Evolutionary conservation across 2,113 vertebrate species (phyloP).

Genomic region (Uropsilus gracilis): DNA sequence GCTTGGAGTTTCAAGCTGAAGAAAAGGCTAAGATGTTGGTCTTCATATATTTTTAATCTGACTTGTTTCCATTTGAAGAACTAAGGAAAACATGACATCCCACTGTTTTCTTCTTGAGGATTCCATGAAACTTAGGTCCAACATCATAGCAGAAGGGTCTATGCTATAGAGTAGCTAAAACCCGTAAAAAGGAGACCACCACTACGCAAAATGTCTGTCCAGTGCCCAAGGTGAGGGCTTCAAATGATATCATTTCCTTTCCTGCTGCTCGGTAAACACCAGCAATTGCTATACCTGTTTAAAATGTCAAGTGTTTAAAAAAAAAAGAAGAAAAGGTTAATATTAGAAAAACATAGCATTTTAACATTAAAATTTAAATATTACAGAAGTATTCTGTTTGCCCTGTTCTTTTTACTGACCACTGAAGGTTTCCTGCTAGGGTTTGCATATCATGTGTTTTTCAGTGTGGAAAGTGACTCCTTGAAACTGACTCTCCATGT

Average conservation of each 20-base stretch:
- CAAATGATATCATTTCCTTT: constrained; percentile 95
- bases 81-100: background rate
- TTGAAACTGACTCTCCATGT: background rate
- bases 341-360: background rate
- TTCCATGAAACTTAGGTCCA: background rate
- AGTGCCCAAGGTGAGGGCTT: constrained; percentile 94
- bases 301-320: background rate
- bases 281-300: constrained; percentile 94
- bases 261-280: constrained; percentile 97
- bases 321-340: accelerated
- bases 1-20: background rate
- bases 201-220: constrained; percentile 96
- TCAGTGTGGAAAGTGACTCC: background rate
- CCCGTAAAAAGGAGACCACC: constrained; percentile 94
- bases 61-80: background rate
- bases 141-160: background rate
- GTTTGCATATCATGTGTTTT: background rate
- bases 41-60: background rate
- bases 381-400: background rate
- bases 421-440: background rate
- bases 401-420: background rate
- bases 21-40: constrained; percentile 11
- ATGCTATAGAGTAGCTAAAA: constrained; percentile 95
- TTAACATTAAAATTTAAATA: constrained; percentile 22
- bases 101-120: background rate